These are phyloP conservation scores for Polymixis flavicincta DNA, from an alignment of 2,888 invertebrate species.

Conservation along the genomic window DNA sequence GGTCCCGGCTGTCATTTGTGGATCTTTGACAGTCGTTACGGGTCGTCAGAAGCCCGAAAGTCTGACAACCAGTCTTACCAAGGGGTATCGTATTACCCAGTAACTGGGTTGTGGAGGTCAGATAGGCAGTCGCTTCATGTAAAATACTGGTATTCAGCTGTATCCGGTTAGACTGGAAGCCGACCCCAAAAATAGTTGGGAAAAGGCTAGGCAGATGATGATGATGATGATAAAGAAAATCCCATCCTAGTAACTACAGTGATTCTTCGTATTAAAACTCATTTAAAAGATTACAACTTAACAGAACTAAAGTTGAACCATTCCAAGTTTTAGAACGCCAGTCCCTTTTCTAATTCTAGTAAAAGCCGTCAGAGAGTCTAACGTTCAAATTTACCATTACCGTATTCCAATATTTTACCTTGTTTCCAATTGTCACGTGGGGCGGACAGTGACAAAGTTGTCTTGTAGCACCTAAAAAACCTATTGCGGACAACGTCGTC, in stretches of 20 bases:
- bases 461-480: conserved; percentile 69
- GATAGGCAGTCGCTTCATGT: too few species aligned
- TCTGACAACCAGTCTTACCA: too few species aligned
- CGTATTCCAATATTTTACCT: conserved; percentile 56
- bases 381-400: conserved; percentile 27
- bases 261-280: conserved; percentile 6
- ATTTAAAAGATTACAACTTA: conserved; percentile 12
- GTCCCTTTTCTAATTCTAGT: conserved; percentile 36
- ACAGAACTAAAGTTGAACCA: conserved; percentile 3
- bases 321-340: conserved; percentile 15
- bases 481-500: conserved; percentile 70
- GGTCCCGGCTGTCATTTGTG: too few species aligned
- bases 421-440: conserved; percentile 59
- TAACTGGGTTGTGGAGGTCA: too few species aligned
- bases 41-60: too few species aligned
- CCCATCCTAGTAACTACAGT: not conserved
- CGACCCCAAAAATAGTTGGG: too few species aligned
- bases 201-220: too few species aligned
- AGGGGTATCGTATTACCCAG: too few species aligned
- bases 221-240: too few species aligned
- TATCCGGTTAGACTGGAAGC: too few species aligned
- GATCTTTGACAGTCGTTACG: too few species aligned
- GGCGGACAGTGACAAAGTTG: conserved; percentile 75
- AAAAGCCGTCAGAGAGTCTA: conserved; percentile 17
- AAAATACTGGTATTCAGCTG: too few species aligned